Evolutionary conservation across 2,888 invertebrate genomes (phyloP).

Genomic region (Drosophila algonquin): DNA sequence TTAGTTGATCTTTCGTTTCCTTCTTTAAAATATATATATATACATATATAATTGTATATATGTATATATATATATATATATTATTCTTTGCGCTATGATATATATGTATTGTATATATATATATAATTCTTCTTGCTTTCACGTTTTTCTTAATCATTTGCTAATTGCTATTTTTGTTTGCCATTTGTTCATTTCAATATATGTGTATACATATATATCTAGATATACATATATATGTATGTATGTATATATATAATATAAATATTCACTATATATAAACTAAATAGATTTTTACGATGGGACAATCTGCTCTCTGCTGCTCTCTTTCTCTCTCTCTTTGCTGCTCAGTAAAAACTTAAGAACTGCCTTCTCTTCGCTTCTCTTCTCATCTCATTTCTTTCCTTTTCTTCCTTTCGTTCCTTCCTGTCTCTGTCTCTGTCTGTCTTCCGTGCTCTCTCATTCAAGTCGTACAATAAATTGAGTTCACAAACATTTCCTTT

Average conservation of each 20-base stretch:
- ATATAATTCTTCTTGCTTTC: slow-evolving; percentile 49
- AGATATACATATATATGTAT: slow-evolving; percentile 37
- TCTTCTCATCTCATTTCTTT: not conserved
- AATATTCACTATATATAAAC: slow-evolving; percentile 76
- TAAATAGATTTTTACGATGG: slow-evolving; percentile 78
- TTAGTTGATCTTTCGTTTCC: slow-evolving; percentile 61
- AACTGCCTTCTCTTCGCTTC: slow-evolving; percentile 30
- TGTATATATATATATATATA: slow-evolving; percentile 58
- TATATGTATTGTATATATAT: slow-evolving; percentile 58
- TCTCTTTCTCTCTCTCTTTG: slow-evolving; percentile 30
- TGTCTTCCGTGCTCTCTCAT: slow-evolving; percentile 15
- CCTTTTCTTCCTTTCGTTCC: slow-evolving; percentile 28
- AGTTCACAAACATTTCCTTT: slow-evolving; percentile 64
- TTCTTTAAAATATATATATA: slow-evolving; percentile 65
- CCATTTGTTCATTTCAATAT: slow-evolving; percentile 59
- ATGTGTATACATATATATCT: slow-evolving; percentile 12
- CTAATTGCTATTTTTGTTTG: slow-evolving; percentile 47
- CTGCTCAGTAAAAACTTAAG: slow-evolving; percentile 71
- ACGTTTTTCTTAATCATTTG: not conserved
- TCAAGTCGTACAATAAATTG: slow-evolving; percentile 72
- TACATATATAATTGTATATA: slow-evolving; percentile 27
- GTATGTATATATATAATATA: slow-evolving; percentile 61
- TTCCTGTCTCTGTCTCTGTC: slow-evolving; percentile 23
- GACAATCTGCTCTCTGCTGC: slow-evolving; percentile 66
- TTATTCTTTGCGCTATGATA: slow-evolving; percentile 48